phyloP scores from a whole-genome alignment of 2,888 invertebrate species.

The Tineola bisselliella region DNA sequence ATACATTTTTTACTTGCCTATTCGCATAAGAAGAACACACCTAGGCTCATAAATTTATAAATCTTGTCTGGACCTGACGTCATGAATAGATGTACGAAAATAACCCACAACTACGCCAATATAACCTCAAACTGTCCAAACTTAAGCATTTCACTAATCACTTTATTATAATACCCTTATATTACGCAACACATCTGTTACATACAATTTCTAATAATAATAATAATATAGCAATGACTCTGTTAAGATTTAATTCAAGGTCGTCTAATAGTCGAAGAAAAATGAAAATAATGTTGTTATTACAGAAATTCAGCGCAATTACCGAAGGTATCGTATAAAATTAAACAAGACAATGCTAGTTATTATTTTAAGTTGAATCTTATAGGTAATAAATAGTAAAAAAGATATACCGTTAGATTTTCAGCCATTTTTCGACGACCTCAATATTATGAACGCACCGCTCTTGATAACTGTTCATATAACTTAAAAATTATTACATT shows the following conservation, averaged over 20 bases:
- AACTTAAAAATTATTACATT: conserved; percentile 15
- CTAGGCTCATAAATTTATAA: neutral
- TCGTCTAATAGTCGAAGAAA: conserved; percentile 38
- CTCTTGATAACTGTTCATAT: conserved; percentile 18
- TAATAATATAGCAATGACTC: conserved; percentile 58
- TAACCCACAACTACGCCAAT: neutral
- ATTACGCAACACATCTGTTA: neutral
- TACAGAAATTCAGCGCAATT: neutral
- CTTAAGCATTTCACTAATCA: neutral
- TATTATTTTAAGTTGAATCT: neutral
- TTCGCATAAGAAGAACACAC: neutral
- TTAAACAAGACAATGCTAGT: too few species aligned
- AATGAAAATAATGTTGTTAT: neutral
- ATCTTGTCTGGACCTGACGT: conserved; percentile 7
- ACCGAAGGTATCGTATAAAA: too few species aligned
- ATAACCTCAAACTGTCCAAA: neutral
- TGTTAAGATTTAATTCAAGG: conserved; percentile 65
- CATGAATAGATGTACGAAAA: neutral
- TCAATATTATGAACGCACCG: conserved; percentile 20
- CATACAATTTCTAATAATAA: conserved; percentile 30
- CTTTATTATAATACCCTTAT: neutral
- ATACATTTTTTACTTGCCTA: neutral
- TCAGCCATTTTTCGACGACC: conserved; percentile 24
- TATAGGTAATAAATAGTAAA: neutral
- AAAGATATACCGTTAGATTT: conserved; percentile 31